These are phyloP conservation scores for Copsychus sechellarum DNA, from an alignment of 2,113 vertebrate genomes.

Conservation along the genomic window DNA sequence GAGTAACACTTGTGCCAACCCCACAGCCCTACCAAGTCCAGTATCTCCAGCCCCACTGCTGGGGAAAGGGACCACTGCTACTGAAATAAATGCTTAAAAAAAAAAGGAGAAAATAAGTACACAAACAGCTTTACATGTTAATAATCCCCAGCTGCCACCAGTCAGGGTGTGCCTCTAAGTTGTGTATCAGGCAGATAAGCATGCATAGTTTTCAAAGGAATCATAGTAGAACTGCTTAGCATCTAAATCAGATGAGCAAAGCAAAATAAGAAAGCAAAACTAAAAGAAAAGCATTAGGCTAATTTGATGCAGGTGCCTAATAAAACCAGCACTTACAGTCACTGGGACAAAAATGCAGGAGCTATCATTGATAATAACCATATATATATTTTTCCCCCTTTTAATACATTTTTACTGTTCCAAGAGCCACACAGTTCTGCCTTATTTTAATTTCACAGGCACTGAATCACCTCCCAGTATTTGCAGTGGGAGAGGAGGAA, in stretches of 20 bases:
- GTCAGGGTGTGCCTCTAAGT: not conserved
- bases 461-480: not conserved
- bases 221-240: constrained; percentile 16
- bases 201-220: constrained; percentile 33
- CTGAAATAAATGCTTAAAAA: not conserved
- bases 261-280: not conserved
- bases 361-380: not conserved
- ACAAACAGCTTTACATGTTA: not conserved
- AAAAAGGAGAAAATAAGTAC: not conserved
- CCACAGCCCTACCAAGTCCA: not conserved
- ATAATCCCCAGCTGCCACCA: not conserved
- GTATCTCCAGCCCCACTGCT: not conserved
- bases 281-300: not conserved
- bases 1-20: not conserved
- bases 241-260: not conserved
- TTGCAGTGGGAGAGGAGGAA: not conserved
- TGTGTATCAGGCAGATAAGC: constrained; percentile 22
- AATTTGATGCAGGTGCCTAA: not conserved
- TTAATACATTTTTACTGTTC: not conserved
- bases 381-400: not conserved
- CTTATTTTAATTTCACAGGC: not conserved
- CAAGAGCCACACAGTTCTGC: not conserved
- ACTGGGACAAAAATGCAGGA: not conserved
- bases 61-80: not conserved
- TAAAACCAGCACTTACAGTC: not conserved